A percentile compares a stretch with the other conserved stretches of the same genome.
phyloP scores from a whole-genome alignment of 2,797 vertebrate species.

The Falco rusticolus region DNA sequence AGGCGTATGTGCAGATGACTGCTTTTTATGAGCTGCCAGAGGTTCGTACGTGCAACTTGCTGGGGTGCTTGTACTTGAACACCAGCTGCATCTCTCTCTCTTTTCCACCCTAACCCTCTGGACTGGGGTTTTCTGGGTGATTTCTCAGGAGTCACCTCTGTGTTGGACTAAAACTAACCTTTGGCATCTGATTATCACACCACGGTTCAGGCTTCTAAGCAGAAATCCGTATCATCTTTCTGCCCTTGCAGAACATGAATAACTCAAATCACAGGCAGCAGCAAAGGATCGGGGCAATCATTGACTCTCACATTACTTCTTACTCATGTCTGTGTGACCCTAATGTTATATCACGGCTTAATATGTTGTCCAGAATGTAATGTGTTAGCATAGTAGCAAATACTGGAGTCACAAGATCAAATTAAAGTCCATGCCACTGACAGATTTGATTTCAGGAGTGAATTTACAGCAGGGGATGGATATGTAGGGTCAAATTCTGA shows the following conservation, averaged over 20 bases:
- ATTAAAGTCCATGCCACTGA: slow-evolving; percentile 1
- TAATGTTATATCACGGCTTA: slow-evolving; percentile 54
- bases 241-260: slow-evolving; percentile 34
- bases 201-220: background rate
- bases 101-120: background rate
- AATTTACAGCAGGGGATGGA: background rate
- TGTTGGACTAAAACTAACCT: slow-evolving; percentile 3
- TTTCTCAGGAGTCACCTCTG: background rate
- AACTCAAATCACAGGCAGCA: background rate
- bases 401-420: slow-evolving; percentile 43
- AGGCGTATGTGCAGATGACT: slow-evolving; percentile 15
- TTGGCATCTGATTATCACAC: background rate
- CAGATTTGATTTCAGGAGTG: slow-evolving; percentile 28
- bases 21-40: slow-evolving; percentile 45
- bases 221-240: slow-evolving; percentile 9
- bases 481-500: background rate
- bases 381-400: slow-evolving; percentile 39
- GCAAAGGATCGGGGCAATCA: background rate
- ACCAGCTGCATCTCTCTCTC: background rate
- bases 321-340: slow-evolving; percentile 43
- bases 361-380: slow-evolving; percentile 47
- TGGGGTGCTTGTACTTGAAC: background rate
- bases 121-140: background rate
- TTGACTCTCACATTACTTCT: slow-evolving; percentile 41
- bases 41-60: background rate